Base-by-base conservation (phyloP, 2,113 vertebrate genomes). In the Brevimyrus niger region DNA sequence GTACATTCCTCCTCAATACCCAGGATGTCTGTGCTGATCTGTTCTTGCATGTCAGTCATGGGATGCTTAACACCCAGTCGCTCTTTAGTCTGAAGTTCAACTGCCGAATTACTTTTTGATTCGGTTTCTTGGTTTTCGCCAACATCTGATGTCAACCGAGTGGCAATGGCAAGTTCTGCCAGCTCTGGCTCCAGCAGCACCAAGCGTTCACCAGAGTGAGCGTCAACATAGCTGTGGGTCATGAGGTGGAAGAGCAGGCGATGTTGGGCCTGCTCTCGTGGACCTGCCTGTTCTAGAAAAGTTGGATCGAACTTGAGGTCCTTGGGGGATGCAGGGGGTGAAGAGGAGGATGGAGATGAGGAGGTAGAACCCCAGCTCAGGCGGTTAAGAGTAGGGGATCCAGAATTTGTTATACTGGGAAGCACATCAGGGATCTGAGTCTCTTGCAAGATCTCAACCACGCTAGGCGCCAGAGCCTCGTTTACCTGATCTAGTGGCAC, bases 201-300 rank as follows among this genome's bases (percentile, higher is more conserved):
- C 91, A 99, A 87, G 23, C 95, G 95, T 89, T 97, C 96, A 86
- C 98, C 98, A 21, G 96, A 94, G 4, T 94, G 96, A 87, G 95
- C 93, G 86, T 98, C 96, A 90, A 98, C 93, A 89, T 97, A 99
- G 94, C 97, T 99, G 90, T 97, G 97, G 27, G 96, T 96, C 96
- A 97, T 97, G 90, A 99, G 48, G 76, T 97, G 95, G 93, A 95
- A 95, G 88, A 97, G 87, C 3, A 98, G 91, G 51, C 89, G 95
- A 89, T 97, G 95, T 0, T 93, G 91, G 73, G 91, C 90, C 91
- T 95, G 90, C 44, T 91, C 90, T 91, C 92, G 86, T 48, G 44
- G 89, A 89, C 91, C 89, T 10, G 84, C 55, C 48, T n/a, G 92
- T 86, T 89, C 88, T n/a, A 89, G 89, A 19, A 91, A 93, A 48